Evolutionary conservation across 2,797 vertebrate species (phyloP).

Genomic region (Syngnathus acus): DNA sequence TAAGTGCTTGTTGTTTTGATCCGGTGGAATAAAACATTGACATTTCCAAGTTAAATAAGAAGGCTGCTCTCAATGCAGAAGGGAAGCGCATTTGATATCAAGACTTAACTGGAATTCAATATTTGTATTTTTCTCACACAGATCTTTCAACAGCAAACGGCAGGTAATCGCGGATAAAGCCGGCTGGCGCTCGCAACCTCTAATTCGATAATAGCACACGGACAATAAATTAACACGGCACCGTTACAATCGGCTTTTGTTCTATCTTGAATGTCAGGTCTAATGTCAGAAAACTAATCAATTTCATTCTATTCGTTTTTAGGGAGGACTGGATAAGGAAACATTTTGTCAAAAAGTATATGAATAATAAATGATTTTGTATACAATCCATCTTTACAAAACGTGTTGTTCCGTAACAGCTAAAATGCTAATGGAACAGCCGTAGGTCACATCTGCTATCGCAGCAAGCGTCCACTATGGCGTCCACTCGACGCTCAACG

Average conservation of each 20-base stretch:
- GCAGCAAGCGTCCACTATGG: too few relatives aligned
- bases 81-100: slow-evolving; percentile 17
- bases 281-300: background rate
- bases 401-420: background rate
- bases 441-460: background rate
- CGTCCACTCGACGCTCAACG: background rate
- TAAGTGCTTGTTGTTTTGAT: slow-evolving; percentile 15
- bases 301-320: background rate
- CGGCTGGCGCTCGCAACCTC: slow-evolving; percentile 25
- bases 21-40: slow-evolving; percentile 8
- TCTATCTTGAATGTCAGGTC: too few relatives aligned
- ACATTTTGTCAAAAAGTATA: too few relatives aligned
- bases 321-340: too few relatives aligned
- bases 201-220: slow-evolving; percentile 42
- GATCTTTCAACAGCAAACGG: slow-evolving; percentile 21
- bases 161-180: slow-evolving; percentile 41
- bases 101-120: slow-evolving; percentile 6
- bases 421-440: background rate
- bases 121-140: background rate
- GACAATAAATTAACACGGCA: slow-evolving; percentile 26
- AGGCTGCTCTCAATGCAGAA: slow-evolving; percentile 21
- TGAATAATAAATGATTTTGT: too few relatives aligned
- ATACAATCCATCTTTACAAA: too few relatives aligned
- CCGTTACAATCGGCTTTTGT: background rate
- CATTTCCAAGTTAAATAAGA: slow-evolving; percentile 6